These are phyloP conservation scores for Lasioglossum pauxillum DNA, from an alignment of 2,888 invertebrate species.

Conservation along the genomic window DNA sequence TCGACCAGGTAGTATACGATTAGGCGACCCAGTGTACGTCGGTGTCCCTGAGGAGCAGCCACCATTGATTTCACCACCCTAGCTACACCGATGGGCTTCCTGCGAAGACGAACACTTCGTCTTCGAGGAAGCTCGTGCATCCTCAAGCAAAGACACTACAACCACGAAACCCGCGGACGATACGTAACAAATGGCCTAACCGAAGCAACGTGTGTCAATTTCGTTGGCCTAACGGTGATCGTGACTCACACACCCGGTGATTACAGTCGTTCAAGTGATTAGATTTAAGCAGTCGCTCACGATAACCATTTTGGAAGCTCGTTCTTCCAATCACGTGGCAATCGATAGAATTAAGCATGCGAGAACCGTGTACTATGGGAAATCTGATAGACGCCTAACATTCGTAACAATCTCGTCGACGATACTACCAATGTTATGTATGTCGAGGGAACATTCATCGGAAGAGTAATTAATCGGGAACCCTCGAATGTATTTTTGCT, in stretches of 20 bases:
- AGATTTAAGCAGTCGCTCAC: not conserved
- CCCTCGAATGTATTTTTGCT: constrained; percentile 48
- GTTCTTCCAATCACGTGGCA: not conserved
- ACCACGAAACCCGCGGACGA: not conserved
- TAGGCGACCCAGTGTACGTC: constrained; percentile 86
- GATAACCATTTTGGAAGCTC: not conserved
- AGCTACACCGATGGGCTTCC: constrained; percentile 82
- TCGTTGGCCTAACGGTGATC: not conserved
- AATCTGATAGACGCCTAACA: not conserved
- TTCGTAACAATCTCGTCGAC: not conserved
- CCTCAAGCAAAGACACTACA: not conserved
- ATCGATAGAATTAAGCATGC: not conserved
- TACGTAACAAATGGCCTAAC: constrained; percentile 15
- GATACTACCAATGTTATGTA: constrained; percentile 2
- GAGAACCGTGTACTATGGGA: not conserved
- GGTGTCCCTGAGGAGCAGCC: constrained; percentile 78
- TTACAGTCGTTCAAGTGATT: not conserved
- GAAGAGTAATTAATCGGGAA: not conserved
- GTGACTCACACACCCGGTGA: not conserved
- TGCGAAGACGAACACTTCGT: constrained; percentile 74
- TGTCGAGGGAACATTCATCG: not conserved
- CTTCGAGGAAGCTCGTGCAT: constrained; percentile 7
- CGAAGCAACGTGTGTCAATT: not conserved
- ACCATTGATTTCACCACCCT: constrained; percentile 73
- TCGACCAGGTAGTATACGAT: constrained; percentile 82